Base-by-base conservation (phyloP, 2,797 vertebrate species). In the Pterois miles region DNA sequence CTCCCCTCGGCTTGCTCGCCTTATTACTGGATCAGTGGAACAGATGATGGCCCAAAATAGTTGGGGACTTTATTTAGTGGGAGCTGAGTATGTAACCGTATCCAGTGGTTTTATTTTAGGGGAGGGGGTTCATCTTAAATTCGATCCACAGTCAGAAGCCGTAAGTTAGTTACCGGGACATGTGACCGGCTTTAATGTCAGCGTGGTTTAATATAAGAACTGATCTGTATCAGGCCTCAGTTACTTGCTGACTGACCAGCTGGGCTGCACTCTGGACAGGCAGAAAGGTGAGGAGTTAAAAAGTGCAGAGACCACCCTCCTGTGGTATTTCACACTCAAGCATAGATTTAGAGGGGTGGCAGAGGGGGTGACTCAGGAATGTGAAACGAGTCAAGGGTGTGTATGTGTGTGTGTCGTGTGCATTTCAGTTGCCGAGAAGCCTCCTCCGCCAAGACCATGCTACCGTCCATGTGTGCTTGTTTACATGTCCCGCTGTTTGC, bases 31-130 rank as follows among this genome's bases (percentile, higher is more conserved):
- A 93, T 91, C 90, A 91, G 87, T 88, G 83, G 86, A 96, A 88
- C 92, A 94, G 91, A 94, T 95, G 94, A 93, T 93, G 86, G 78
- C 91, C 80, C 89, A 88, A 93, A 95, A 93, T 95, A 95, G 90
- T 82, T 81, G 20, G 69, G 66, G 72, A 90, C 91, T 94, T 95
- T 94, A 96, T 96, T 94, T 96, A 94, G 91, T 87, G 74, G 76
- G 90, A 89, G 86, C 67, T 90, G 74, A 85, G 89, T 94, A 92
- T 96, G 95, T 95, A 96, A 96, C 92, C 70, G 89, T 96, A 96
- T 93, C 93, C 94, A 93, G 84, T 64, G 87, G 86, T 94, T 94
- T 95, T 94, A 95, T 96, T 96, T 96, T 94, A 92, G 88, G 85
- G 88, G 83, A 87, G 83, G 84, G 91, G 83, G 84, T 93, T 92